These are phyloP conservation scores for Sibirionetta formosa DNA, from an alignment of 2,797 vertebrate genomes.

Conservation along the genomic window DNA sequence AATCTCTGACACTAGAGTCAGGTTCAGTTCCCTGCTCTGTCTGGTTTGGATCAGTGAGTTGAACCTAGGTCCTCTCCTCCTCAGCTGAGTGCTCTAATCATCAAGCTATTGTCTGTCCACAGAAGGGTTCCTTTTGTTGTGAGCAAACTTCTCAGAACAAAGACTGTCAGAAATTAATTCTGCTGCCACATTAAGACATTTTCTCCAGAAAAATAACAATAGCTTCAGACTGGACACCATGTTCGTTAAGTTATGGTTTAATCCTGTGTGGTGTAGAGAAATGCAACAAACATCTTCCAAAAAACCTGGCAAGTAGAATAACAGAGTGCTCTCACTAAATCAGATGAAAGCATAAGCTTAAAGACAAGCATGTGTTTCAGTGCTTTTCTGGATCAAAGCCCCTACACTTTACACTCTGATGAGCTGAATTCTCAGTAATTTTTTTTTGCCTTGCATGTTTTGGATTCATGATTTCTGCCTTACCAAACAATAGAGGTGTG, in stretches of 20 bases:
- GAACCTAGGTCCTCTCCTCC: conserved; percentile 19
- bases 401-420: background rate
- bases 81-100: conserved; percentile 44
- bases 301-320: background rate
- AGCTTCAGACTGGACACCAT: background rate
- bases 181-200: background rate
- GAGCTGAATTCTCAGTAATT: background rate
- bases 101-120: conserved; percentile 13
- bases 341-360: background rate
- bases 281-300: background rate
- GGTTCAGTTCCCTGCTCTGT: conserved; percentile 39
- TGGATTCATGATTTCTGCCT: background rate
- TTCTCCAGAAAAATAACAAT: background rate
- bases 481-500: background rate
- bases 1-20: conserved; percentile 61
- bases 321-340: background rate
- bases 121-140: conserved; percentile 43
- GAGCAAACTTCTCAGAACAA: conserved; percentile 20
- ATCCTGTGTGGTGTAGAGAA: background rate
- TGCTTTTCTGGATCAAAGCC: background rate
- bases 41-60: conserved; percentile 66
- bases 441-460: background rate
- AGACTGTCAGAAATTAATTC: conserved; percentile 7
- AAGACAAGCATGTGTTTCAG: background rate
- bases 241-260: background rate